phyloP scores from a whole-genome alignment of 2,113 vertebrate species.

The Peromyscus polionotus region DNA sequence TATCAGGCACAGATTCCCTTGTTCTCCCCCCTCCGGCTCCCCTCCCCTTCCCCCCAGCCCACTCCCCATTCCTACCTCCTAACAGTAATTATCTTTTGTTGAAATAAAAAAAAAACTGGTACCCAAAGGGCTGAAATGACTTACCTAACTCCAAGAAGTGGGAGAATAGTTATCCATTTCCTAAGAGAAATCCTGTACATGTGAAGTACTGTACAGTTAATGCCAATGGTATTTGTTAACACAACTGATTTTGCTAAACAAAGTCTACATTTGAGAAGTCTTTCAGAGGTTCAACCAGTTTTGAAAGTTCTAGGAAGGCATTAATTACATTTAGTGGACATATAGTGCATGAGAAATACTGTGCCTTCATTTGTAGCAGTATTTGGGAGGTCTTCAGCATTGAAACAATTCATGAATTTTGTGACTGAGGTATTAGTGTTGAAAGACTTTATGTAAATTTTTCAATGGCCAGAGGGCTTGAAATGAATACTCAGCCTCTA shows the following conservation, averaged over 20 bases:
- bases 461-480: neutral
- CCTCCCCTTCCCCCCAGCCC: too few relatives aligned
- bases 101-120: constrained; percentile 34
- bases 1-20: too few relatives aligned
- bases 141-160: neutral
- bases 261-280: neutral
- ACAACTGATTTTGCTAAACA: neutral
- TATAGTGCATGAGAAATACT: neutral
- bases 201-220: constrained; percentile 22
- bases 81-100: constrained; percentile 15
- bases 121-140: neutral
- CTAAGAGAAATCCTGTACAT: neutral
- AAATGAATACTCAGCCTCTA: neutral
- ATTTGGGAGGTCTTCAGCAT: neutral
- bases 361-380: neutral
- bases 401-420: neutral
- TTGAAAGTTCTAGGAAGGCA: neutral
- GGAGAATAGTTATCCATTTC: constrained; percentile 30
- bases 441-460: neutral
- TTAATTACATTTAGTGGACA: constrained; percentile 33
- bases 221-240: neutral
- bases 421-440: neutral
- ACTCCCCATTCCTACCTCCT: too few relatives aligned
- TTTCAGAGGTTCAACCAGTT: neutral
- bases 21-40: too few relatives aligned